These are phyloP conservation scores for Xyliphius kryptos DNA, from an alignment of 2,113 vertebrate genomes.

Conservation along the genomic window DNA sequence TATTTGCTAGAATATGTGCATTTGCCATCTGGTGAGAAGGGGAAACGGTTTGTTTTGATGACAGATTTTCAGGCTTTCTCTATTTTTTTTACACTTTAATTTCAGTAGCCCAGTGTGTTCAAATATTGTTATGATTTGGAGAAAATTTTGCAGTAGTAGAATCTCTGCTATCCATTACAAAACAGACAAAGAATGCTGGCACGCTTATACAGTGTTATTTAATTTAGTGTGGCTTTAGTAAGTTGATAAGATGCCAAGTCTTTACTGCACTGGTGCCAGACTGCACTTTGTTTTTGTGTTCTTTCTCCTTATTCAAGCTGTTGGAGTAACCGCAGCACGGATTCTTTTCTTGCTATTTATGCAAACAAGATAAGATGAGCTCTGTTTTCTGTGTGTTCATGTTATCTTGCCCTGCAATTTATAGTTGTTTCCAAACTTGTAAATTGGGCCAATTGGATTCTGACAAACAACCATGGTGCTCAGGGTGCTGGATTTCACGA, in stretches of 20 bases:
- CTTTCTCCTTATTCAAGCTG: constrained; percentile 29
- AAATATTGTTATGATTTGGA: constrained; percentile 4
- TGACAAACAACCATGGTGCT: constrained; percentile 23
- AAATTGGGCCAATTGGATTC: constrained; percentile 56
- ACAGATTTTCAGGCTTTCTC: constrained; percentile 12
- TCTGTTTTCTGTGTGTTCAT: constrained; percentile 45
- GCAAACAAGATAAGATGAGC: constrained; percentile 47
- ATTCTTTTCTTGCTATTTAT: constrained; percentile 40
- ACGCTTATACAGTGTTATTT: constrained; percentile 37
- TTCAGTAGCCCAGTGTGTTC: background rate
- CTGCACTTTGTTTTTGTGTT: constrained; percentile 43
- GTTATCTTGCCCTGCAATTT: constrained; percentile 31
- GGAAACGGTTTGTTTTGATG: constrained; percentile 16
- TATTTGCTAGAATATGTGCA: too few species aligned
- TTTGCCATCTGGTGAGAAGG: too few species aligned
- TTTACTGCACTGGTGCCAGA: constrained; percentile 49
- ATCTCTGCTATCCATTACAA: constrained; percentile 29
- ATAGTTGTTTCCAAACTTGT: constrained; percentile 37
- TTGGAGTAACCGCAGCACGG: constrained; percentile 50
- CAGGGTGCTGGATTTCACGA: constrained; percentile 33
- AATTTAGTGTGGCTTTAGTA: constrained; percentile 32
- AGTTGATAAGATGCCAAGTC: constrained; percentile 38
- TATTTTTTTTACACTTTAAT: constrained; percentile 14
- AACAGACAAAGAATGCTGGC: constrained; percentile 28
- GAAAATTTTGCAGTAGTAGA: too few species aligned